Base-by-base conservation (phyloP, 2,888 invertebrate species). In the Drosophila tanythrix region DNA sequence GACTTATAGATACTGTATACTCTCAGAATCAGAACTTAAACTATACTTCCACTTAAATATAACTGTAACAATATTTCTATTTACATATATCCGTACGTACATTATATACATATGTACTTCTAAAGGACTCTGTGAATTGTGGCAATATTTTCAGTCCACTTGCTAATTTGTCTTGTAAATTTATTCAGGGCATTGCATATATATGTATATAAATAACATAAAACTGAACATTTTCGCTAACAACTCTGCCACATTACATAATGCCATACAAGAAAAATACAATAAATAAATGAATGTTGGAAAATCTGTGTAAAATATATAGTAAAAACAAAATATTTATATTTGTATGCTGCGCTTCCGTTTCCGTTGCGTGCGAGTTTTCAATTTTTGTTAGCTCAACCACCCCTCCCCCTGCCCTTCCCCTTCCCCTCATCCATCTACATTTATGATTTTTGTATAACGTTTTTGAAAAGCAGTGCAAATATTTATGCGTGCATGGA, bases 401-500 rank as follows among this genome's bases (percentile, higher is more conserved):
- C 13, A 21, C 21, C 13, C 11, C 21, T 3, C 0, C 13, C 7
- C 21, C 21, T 21, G 10, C 2, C 13, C 21, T 3, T 3, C n/a
- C n/a, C 4, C 11, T 11, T 1, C 15, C 25, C 15, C 2, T 11
- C 11, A 25, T 8, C 8, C 15, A 36, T 0, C 50, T 10, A 29
- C 46, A 52, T 57, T 65, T 65, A 48, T 74, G 71, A 70, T 72
- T 76, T 66, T 76, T 70, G 50, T 57, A 59, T 64, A 35, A 55
- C 15, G 72, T 87, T 84, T 77, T 79, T 71, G 67, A 85, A 83
- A 88, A 76, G 76, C 78, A 82, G 63, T 58, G 59, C 77, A 88
- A 78, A 84, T 88, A 85, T 88, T 85, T 78, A 82, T 88, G 80
- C 75, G 88, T 79, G 50, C 53, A 57, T 79, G 63, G 52, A 74